Evolutionary conservation across 1,140 invertebrate genomes (phyloP).

Genomic region (Pteromalus puparum): DNA sequence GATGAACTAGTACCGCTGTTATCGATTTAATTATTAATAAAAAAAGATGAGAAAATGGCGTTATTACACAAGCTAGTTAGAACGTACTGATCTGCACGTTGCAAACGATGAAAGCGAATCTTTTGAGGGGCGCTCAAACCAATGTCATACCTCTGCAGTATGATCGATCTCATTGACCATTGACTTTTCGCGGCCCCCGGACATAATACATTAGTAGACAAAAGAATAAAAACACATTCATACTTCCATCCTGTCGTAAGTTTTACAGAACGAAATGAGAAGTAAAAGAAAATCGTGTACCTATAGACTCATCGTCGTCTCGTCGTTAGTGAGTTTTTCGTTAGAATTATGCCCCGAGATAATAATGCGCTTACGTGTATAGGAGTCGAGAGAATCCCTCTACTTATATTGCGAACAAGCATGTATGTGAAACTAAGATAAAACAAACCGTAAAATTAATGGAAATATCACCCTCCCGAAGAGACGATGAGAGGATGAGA

Average conservation of each 20-base stretch:
- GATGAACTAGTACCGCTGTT: constrained; percentile 64
- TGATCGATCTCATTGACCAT: constrained; percentile 74
- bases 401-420: constrained; percentile 18
- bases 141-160: constrained; percentile 64
- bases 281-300: constrained; percentile 22
- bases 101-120: constrained; percentile 45
- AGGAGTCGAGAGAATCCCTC: constrained; percentile 59
- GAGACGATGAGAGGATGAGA: constrained; percentile 54
- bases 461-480: constrained; percentile 41
- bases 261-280: constrained; percentile 54
- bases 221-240: constrained; percentile 38
- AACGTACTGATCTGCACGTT: constrained; percentile 63
- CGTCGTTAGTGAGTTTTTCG: constrained; percentile 58
- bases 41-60: constrained; percentile 54
- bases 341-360: constrained; percentile 69
- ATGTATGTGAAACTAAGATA: constrained; percentile 25
- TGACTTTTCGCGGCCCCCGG: constrained; percentile 64
- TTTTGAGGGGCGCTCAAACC: constrained; percentile 51
- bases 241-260: constrained; percentile 62
- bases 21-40: constrained; percentile 67
- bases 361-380: constrained; percentile 73
- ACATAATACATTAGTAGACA: not conserved
- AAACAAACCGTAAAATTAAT: constrained; percentile 58
- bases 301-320: constrained; percentile 52
- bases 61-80: constrained; percentile 64